phyloP scores from a whole-genome alignment of 2,113 vertebrate genomes.

The Cyrtonyx montezumae region DNA sequence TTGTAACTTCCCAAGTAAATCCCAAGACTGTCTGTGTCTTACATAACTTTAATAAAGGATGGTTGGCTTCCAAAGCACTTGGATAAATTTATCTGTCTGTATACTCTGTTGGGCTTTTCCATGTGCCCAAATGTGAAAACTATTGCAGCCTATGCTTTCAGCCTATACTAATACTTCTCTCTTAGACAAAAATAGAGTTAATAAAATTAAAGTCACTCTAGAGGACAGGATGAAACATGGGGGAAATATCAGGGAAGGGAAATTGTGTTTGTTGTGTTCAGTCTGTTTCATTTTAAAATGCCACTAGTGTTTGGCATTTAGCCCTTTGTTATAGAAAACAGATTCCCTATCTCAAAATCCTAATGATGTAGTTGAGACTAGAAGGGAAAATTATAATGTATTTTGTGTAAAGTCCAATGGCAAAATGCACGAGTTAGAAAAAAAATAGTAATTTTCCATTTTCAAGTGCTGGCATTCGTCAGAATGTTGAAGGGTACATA shows the following conservation, averaged over 20 bases:
- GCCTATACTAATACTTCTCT: background rate
- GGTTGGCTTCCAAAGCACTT: background rate
- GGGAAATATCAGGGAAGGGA: background rate
- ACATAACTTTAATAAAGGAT: background rate
- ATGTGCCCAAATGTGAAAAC: background rate
- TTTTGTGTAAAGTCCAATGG: constrained; percentile 62
- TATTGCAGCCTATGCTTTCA: background rate
- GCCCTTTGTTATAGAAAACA: constrained; percentile 63
- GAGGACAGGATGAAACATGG: background rate
- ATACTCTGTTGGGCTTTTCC: background rate
- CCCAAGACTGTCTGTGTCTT: background rate
- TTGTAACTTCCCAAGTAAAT: background rate
- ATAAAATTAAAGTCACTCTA: background rate
- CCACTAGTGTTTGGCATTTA: constrained; percentile 48
- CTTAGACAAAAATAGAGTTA: background rate
- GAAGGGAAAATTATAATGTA: constrained; percentile 63
- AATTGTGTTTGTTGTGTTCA: constrained; percentile 13
- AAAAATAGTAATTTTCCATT: background rate
- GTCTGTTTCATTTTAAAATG: constrained; percentile 52
- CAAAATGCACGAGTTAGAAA: constrained; percentile 9
- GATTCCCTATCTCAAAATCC: constrained; percentile 34
- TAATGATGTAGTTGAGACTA: constrained; percentile 63
- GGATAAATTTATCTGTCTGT: background rate
- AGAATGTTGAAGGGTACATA: constrained; percentile 21
- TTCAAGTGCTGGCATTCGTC: constrained; percentile 54